Evolutionary conservation across 1,140 invertebrate genomes (phyloP), one percentile per base, ranked within the genome.

Genomic region (Pogonomyrmex californicus): DNA sequence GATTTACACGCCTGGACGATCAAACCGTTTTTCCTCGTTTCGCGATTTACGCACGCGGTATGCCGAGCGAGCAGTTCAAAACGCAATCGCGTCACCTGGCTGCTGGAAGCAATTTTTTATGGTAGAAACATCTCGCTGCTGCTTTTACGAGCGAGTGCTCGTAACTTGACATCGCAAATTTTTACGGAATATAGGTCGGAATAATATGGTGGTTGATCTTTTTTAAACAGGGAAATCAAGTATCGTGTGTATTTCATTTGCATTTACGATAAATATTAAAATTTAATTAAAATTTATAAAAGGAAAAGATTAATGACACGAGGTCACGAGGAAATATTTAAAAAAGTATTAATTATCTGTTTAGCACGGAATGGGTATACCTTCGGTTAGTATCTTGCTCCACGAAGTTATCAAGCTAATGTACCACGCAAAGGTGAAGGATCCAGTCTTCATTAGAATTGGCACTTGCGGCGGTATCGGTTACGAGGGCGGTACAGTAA

Each of bases 391-490:
- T 6, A 99, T 99, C 87, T 96, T 99, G 12, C 96, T 99, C 7
- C 98, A 99, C 93, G 99, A 99, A 95, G 96, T 99, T 17, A 98
- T 99, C 92, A 99, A 99, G 94, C 95, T 99, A 85, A 97, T 99
- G 96, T 98, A 99, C 93, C 98, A 99, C 94, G 98, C 99, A 56
- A 97, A 96, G 91, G 98, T 98, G 65, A 97, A 96, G 60, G 98
- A 99, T 93, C 98, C 99, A 0, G 96, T 98, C 33, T 99, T 99
- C 96, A 98, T 99, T 94, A 96, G 99, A 76, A 97, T 99, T 90
- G 99, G 99, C 65, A 99, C 99, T 0, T 98, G 98, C 91, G 98
- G 99, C n/a, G 98, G 98, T 49, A 96, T 99, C 85, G 98, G 98
- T 86, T 95, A 98, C 54, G 98, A 98, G 89, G 97, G 98, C 0